phyloP scores from a whole-genome alignment of 1,140 invertebrate genomes.

The Pseudomyrmex cubaensis region DNA sequence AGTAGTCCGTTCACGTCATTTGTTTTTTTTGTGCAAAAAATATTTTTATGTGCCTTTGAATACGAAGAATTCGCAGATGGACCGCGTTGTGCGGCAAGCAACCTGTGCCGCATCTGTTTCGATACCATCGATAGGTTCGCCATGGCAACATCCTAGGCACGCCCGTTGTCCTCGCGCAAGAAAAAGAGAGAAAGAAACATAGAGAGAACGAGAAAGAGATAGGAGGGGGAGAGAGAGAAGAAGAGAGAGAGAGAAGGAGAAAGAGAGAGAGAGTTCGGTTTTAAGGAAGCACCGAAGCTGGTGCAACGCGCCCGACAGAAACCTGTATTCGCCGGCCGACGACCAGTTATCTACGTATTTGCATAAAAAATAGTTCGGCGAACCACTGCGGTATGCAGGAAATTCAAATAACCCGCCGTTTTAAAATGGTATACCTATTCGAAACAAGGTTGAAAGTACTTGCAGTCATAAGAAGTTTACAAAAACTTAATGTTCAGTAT shows the following conservation, averaged over 20 bases:
- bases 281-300: constrained; percentile 28
- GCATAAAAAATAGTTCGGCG: constrained; percentile 46
- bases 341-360: constrained; percentile 42
- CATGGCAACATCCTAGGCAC: constrained; percentile 65
- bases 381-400: constrained; percentile 14
- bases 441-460: neutral
- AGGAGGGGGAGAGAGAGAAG: too few relatives aligned
- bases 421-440: neutral
- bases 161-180: constrained; percentile 39
- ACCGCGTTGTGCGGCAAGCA: constrained; percentile 7
- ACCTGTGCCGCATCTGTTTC: constrained; percentile 66
- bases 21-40: neutral
- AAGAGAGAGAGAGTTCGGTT: neutral
- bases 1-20: constrained; percentile 5
- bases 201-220: too few relatives aligned
- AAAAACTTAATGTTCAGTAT: neutral
- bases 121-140: constrained; percentile 51
- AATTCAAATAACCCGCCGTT: constrained; percentile 20
- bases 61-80: constrained; percentile 20
- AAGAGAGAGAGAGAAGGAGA: too few relatives aligned
- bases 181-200: neutral
- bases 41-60: constrained; percentile 31
- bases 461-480: neutral
- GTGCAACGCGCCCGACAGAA: constrained; percentile 12
- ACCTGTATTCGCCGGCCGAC: constrained; percentile 30